Evolutionary conservation across 2,113 vertebrate species (phyloP).

Genomic region (Sinocyclocheilus maitianheensis): DNA sequence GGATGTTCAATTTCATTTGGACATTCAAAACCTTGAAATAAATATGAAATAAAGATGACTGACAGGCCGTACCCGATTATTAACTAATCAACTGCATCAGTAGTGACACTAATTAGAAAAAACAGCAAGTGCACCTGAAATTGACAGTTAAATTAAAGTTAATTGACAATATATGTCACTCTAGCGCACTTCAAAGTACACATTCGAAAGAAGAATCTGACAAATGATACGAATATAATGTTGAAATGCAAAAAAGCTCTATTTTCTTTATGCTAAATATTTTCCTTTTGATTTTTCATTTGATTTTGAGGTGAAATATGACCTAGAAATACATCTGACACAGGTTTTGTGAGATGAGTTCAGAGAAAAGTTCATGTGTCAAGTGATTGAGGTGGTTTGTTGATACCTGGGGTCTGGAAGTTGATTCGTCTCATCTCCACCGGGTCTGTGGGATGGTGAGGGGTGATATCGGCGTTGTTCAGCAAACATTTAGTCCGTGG

Average conservation of each 20-base stretch:
- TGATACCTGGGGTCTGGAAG: conserved; percentile 94
- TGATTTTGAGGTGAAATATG: neutral
- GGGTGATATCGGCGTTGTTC: conserved; percentile 91
- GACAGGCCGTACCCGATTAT: neutral
- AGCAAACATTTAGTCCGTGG: conserved; percentile 92
- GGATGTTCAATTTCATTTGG: neutral
- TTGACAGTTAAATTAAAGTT: conserved; percentile 12
- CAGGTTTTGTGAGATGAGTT: neutral
- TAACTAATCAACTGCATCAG: conserved; percentile 16
- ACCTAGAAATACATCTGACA: neutral
- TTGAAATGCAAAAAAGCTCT: neutral
- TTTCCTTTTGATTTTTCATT: neutral
- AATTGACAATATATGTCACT: conserved; percentile 22
- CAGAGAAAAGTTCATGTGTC: neutral
- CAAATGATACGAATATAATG: neutral
- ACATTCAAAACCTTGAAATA: neutral
- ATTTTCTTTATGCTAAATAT: neutral
- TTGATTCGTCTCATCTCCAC: conserved; percentile 98
- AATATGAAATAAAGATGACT: neutral
- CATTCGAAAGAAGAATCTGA: neutral
- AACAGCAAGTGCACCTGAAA: neutral
- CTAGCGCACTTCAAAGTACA: neutral
- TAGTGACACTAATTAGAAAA: conserved; percentile 15
- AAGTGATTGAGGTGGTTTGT: neutral
- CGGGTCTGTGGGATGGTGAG: conserved; percentile 94